Evolutionary conservation across 2,797 vertebrate genomes (phyloP).

Genomic region (Selene dorsalis): DNA sequence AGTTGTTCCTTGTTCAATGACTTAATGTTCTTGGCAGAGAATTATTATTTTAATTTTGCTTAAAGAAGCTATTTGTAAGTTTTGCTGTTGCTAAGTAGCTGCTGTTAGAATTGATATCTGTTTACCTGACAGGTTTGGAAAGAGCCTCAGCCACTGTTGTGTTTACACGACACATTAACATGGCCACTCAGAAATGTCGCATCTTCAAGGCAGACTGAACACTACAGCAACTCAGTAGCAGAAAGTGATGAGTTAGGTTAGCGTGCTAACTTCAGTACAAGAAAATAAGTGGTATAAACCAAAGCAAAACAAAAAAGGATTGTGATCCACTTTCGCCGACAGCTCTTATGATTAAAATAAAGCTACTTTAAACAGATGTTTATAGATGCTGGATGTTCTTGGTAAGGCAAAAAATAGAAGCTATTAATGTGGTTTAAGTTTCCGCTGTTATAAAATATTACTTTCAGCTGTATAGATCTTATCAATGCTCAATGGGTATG

Average conservation of each 20-base stretch:
- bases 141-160: no score
- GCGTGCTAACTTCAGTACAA: no score
- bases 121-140: neutral
- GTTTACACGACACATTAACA: no score
- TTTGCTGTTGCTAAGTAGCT: neutral
- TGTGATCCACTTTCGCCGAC: neutral
- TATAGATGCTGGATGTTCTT: neutral
- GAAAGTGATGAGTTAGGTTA: neutral
- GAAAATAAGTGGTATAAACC: no score
- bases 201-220: no score
- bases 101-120: neutral
- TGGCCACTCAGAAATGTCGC: no score
- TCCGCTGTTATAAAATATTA: neutral
- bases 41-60: neutral
- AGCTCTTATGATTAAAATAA: neutral
- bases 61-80: neutral
- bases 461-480: neutral
- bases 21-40: neutral
- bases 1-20: neutral
- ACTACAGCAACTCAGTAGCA: no score
- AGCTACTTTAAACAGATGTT: neutral
- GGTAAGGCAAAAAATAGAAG: neutral
- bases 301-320: neutral
- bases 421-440: no score
- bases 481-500: slow-evolving; percentile 2